Evolutionary conservation across 1,140 invertebrate species (phyloP).

Genomic region (Halictus rubicundus): DNA sequence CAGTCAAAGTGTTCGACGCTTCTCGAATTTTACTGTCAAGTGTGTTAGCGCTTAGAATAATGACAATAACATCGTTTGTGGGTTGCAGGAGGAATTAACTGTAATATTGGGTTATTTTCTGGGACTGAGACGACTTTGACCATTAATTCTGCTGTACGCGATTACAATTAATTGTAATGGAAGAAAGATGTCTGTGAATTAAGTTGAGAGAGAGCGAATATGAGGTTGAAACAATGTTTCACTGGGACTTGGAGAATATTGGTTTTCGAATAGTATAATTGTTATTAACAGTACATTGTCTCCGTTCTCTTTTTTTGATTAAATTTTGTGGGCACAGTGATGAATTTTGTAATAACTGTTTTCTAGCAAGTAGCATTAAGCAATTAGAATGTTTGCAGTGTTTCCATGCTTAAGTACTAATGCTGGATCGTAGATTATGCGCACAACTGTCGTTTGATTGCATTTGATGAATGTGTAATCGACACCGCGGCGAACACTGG

Average conservation of each 20-base stretch:
- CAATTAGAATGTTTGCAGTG: neutral
- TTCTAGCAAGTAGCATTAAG: conserved; percentile 14
- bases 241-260: neutral
- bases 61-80: conserved; percentile 3
- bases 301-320: neutral
- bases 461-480: conserved; percentile 8
- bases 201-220: neutral
- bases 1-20: too few species aligned
- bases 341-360: neutral
- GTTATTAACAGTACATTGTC: neutral
- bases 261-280: neutral
- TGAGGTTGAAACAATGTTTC: neutral
- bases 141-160: neutral
- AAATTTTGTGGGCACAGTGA: neutral
- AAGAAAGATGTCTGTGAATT: neutral
- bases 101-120: conserved; percentile 25
- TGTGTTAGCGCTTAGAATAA: neutral
- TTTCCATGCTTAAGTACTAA: conserved; percentile 1
- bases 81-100: neutral
- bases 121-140: neutral
- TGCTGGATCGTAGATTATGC: conserved; percentile 1
- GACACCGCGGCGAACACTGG: neutral
- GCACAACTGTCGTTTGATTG: conserved; percentile 39
- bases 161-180: neutral
- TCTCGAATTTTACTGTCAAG: neutral